These are phyloP conservation scores for Astur gentilis DNA, from an alignment of 2,113 vertebrate genomes.

Conservation along the genomic window DNA sequence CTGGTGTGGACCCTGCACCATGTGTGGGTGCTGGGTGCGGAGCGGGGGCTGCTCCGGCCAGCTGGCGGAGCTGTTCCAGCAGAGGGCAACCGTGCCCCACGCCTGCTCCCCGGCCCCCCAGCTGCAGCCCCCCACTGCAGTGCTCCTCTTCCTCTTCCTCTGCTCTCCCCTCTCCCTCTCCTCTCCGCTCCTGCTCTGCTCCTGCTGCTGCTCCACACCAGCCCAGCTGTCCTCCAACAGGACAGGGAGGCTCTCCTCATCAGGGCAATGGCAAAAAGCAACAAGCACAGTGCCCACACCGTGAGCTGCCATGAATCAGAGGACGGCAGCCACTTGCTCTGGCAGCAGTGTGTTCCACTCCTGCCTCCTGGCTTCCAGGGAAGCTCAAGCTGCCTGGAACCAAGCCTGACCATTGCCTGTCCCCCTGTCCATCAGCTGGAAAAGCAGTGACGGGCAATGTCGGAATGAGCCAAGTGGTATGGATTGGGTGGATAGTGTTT, in stretches of 20 bases:
- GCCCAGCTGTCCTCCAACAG: not conserved
- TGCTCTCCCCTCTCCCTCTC: not conserved
- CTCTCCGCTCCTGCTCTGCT: not conserved
- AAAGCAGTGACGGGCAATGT: accelerated
- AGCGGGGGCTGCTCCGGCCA: accelerated
- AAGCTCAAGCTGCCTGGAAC: not conserved
- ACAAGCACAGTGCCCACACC: accelerated
- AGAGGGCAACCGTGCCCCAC: not conserved
- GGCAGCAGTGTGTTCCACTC: accelerated
- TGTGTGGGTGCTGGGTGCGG: not conserved
- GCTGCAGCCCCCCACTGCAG: not conserved
- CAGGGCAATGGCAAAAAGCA: not conserved
- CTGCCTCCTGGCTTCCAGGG: not conserved
- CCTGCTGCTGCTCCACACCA: not conserved
- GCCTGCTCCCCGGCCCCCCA: not conserved
- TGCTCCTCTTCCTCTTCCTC: too few relatives aligned
- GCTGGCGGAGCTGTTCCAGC: not conserved
- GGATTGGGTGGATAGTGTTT: not conserved
- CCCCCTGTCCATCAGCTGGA: accelerated
- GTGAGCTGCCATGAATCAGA: accelerated
- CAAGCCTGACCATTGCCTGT: accelerated
- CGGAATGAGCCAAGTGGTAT: accelerated
- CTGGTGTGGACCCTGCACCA: accelerated
- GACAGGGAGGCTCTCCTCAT: not conserved
- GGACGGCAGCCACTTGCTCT: not conserved